Evolutionary conservation across 2,888 invertebrate genomes (phyloP), one percentile per base, ranked within the genome.

Genomic region (Coelogynopora nodosa): DNA sequence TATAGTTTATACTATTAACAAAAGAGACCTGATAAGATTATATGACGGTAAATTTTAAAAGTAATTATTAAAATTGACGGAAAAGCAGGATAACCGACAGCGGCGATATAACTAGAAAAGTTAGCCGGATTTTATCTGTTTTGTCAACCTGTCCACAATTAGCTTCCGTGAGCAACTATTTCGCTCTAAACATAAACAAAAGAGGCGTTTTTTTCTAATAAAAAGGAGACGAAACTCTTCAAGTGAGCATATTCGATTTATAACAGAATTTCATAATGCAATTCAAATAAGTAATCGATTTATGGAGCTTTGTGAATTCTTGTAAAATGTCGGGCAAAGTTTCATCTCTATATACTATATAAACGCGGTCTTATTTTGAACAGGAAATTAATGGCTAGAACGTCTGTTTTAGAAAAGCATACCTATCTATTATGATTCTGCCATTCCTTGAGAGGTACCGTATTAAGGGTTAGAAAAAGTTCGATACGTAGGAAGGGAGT

Each of bases 141-240:
- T 23, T 26, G 74, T 26, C 23, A 13, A 74, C 27, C 74, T 74
- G 74, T 74, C 74, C 23, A 13, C 74, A 74, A 26, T 74, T 74
- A 29, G 30, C 82, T 82, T 82, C 82, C 30, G 82, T 10, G 27
- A 82, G 10, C 26, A 82, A 82, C 29, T 82, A n/a, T 82, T 82
- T 5, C 27, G 10, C 49, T 49, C 49, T 49, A 49, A 49, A 13
- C 49, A 49, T 18, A 49, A 49, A 49, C 74, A 74, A 13, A 74
- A 74, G 74, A 74, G 74, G 74, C 23, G 27, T 74, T 74, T 5
- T 74, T 74, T 23, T 74, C 18, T 5, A 74, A 74, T 74, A 74
- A 74, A 74, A 26, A 5, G 27, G 23, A 74, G 74, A 23, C 74
- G 74, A 74, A 23, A 26, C 74, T 5, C 2, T 49, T 49, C 49